Evolutionary conservation across 2,888 invertebrate species (phyloP).

Genomic region (Erebia epiphron): DNA sequence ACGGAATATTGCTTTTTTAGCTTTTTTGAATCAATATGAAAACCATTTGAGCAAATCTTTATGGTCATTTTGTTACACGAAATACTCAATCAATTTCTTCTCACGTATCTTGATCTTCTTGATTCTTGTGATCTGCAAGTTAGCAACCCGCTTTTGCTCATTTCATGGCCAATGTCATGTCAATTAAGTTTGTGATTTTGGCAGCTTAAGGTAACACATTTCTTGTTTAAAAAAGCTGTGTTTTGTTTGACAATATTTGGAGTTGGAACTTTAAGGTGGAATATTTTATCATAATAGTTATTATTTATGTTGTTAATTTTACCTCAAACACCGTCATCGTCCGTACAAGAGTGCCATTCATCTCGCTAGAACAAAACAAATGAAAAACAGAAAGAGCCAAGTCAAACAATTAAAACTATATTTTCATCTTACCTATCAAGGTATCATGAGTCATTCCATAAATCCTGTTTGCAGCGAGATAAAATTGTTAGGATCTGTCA

Average conservation of each 20-base stretch:
- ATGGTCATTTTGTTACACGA: conserved; percentile 12
- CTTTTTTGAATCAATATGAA: neutral
- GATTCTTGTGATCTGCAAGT: no score
- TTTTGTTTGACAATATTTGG: no score
- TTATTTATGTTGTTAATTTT: no score
- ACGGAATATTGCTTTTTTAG: conserved; percentile 4
- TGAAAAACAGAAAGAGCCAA: conserved; percentile 48
- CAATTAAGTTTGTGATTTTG: no score
- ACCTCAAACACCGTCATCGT: neutral
- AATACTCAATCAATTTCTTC: conserved; percentile 13
- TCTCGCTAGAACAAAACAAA: neutral
- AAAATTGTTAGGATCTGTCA: conserved; percentile 45
- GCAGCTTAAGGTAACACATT: no score
- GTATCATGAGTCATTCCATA: conserved; percentile 58
- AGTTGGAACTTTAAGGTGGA: no score
- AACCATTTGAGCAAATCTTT: conserved; percentile 7
- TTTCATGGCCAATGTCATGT: no score
- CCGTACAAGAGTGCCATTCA: neutral
- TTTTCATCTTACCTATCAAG: conserved; percentile 8
- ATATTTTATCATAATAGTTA: no score
- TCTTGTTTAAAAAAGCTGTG: no score
- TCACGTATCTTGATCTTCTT: conserved; percentile 18
- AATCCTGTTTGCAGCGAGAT: conserved; percentile 49
- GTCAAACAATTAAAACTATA: conserved; percentile 26
- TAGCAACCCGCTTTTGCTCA: no score